A percentile compares a stretch with the other conserved stretches of the same genome.
These are phyloP conservation scores for Pionites leucogaster DNA, from an alignment of 2,113 vertebrate genomes.

Conservation along the genomic window DNA sequence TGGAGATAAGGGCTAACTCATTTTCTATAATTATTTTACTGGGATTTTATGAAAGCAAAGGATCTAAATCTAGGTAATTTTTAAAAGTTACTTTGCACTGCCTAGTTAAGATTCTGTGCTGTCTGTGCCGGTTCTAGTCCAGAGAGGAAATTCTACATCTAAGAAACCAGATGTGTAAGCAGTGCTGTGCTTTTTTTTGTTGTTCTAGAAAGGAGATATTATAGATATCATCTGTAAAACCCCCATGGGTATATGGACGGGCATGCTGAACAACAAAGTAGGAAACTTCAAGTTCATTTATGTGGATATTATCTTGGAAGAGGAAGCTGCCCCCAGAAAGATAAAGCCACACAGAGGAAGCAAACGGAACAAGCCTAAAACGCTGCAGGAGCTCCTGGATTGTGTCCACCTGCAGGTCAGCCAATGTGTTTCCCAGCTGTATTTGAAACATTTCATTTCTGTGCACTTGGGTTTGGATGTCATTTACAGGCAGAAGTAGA, in stretches of 20 bases:
- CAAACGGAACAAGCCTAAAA: constrained; percentile 77
- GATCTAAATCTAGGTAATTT: neutral
- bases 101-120: neutral
- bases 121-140: neutral
- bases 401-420: constrained; percentile 87
- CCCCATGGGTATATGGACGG: constrained; percentile 94
- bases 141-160: neutral
- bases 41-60: neutral
- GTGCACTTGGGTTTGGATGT: accelerated
- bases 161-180: neutral
- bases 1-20: neutral
- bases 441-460: neutral
- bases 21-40: neutral
- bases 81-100: neutral
- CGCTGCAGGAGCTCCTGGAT: constrained; percentile 83
- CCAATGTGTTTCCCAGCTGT: neutral
- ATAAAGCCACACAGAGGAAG: constrained; percentile 70
- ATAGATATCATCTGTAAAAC: constrained; percentile 93
- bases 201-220: constrained; percentile 86
- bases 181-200: neutral
- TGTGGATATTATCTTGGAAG: constrained; percentile 83
- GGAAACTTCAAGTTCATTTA: constrained; percentile 98
- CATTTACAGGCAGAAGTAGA: neutral
- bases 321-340: constrained; percentile 75
- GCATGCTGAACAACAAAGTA: constrained; percentile 86